These are phyloP conservation scores for Hypomecis punctinalis DNA, from an alignment of 2,888 invertebrate species.

Conservation along the genomic window DNA sequence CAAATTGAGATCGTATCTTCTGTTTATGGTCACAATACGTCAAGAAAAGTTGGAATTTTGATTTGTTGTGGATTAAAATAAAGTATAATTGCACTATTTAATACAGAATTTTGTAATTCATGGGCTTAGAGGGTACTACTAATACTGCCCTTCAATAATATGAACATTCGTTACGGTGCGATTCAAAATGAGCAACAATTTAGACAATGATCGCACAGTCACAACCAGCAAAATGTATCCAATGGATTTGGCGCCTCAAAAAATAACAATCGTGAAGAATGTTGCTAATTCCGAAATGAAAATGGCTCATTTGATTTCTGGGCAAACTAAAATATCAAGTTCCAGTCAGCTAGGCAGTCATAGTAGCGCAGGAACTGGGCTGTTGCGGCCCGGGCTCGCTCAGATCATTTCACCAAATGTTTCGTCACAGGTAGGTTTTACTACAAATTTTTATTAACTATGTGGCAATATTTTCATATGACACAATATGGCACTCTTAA, in stretches of 20 bases:
- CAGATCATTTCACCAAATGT: conserved; percentile 79
- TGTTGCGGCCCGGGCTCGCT: conserved; percentile 76
- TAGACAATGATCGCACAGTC: conserved; percentile 84
- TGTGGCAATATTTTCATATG: neutral
- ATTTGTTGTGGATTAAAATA: conserved; percentile 10
- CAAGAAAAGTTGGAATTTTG: conserved; percentile 27
- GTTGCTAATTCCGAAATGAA: conserved; percentile 77
- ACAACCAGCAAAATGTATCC: conserved; percentile 84
- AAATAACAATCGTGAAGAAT: conserved; percentile 81
- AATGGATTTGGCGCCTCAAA: conserved; percentile 82
- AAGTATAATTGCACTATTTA: conserved; percentile 1
- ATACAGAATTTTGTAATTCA: neutral
- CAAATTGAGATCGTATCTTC: conserved; percentile 16
- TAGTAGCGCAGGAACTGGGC: conserved; percentile 65
- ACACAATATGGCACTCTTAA: neutral
- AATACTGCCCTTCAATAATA: conserved; percentile 16
- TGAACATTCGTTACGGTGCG: conserved; percentile 21
- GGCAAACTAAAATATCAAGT: conserved; percentile 69
- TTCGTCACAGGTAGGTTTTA: conserved; percentile 69
- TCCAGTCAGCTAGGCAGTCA: conserved; percentile 74
- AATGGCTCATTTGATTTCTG: conserved; percentile 78
- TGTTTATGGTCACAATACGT: conserved; percentile 33
- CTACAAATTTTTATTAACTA: neutral
- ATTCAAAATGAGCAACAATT: conserved; percentile 76
- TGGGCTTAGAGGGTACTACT: conserved; percentile 15